Base-by-base conservation (phyloP, 2,888 invertebrate genomes). In the Linyphia triangularis region DNA sequence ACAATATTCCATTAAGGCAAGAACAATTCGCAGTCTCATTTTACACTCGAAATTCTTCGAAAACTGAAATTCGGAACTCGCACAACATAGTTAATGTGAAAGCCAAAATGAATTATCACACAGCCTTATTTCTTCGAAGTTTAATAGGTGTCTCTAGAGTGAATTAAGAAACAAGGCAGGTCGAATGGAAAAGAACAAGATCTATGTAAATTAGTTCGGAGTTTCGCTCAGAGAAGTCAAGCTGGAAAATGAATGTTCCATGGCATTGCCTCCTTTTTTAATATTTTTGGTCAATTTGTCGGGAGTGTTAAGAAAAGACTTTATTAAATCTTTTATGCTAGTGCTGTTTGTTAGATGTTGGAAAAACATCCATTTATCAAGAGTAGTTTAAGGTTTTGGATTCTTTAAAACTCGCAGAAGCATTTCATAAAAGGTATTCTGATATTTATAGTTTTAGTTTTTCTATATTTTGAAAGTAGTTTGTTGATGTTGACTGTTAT, bases 111-210 rank as follows among this genome's bases (percentile, higher is more conserved):
- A 77, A 77, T 77, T 69, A 85, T 85, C 77, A 69, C 84, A 30
- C n/a, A 51, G 33, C 75, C 70, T 16, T n/a, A 72, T 40, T 72
- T 70, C 59, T 67, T 67, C 30, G 84, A 77, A 85, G 77, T 77
- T 85, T 85, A 85, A 85, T 85, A 85, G 77, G 73, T 67, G 26
- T 40, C 16, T 40, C 51, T n/a, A 75, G 67, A 85, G 75, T 67
- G 84, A 69, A 75, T 85, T 77, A 67, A 77, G 84, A 85, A 16
- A 85, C 77, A 85, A 77, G 77, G 84, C 77, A 77, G 77, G 84
- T 85, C 67, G 84, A 85, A 75, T 75, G 69, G 67, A 69, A 24
- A 19, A 57, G 33, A 77, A 77, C 84, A 75, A 77, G 84, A 85
- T 85, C 84, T 67, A 85, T 85, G 84, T 57, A 85, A 85, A 85